phyloP scores from a whole-genome alignment of 2,797 vertebrate species.

The Acrocephalus scirpaceus region DNA sequence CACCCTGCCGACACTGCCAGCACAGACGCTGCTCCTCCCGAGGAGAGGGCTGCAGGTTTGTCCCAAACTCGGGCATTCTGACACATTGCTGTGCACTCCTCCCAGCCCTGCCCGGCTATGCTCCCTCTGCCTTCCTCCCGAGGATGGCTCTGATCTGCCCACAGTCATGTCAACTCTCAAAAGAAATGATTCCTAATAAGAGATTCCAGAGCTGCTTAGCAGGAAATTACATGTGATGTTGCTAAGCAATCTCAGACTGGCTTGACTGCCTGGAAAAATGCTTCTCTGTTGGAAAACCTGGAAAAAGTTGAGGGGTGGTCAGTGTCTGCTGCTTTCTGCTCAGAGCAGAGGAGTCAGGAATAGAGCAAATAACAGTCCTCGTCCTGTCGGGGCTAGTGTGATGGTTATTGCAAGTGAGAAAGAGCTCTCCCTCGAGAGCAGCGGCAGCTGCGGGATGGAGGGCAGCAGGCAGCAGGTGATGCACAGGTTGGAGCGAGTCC shows the following conservation, averaged over 20 bases:
- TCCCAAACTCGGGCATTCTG: neutral
- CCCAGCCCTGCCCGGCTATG: fast-evolving
- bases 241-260: slow-evolving; percentile 53
- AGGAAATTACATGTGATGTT: slow-evolving; percentile 47
- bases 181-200: slow-evolving; percentile 9
- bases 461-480: neutral
- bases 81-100: fast-evolving
- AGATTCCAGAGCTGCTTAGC: slow-evolving; percentile 17
- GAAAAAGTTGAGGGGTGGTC: neutral
- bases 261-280: neutral
- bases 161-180: neutral
- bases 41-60: neutral
- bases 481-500: neutral
- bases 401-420: neutral
- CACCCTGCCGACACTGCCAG: neutral
- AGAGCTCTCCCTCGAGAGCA: neutral
- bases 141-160: neutral
- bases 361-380: neutral
- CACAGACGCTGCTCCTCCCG: neutral
- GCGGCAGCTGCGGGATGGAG: neutral
- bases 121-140: neutral
- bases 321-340: neutral
- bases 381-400: neutral
- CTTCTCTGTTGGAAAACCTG: neutral
- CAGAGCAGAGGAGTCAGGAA: neutral